phyloP scores from a whole-genome alignment of 1,140 invertebrate genomes.

The Diachasma alloeum region DNA sequence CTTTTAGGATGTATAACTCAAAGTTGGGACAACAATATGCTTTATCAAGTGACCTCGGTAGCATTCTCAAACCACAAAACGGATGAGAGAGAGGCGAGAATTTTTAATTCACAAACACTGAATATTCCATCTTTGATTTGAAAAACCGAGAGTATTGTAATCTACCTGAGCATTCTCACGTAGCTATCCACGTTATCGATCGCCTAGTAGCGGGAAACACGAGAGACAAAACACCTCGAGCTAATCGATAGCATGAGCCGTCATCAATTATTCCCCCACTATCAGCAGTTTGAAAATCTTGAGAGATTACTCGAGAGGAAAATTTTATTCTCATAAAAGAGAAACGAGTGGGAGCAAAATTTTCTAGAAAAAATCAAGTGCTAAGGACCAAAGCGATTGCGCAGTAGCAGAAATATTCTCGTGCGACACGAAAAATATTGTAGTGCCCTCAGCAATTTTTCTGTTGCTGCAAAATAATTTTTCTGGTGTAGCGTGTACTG shows the following conservation, averaged over 20 bases:
- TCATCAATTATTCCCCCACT: not conserved
- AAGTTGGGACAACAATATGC: conserved; percentile 42
- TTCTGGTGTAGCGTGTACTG: no score
- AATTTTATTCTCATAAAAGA: not conserved
- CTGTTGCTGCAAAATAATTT: no score
- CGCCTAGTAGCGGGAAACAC: not conserved
- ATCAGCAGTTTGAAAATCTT: not conserved
- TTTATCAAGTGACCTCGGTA: conserved; percentile 43
- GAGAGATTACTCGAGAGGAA: not conserved
- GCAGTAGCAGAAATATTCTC: no score
- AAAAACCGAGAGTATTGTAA: not conserved
- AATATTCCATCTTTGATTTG: not conserved
- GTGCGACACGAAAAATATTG: no score
- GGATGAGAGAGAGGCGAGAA: not conserved
- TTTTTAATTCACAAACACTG: not conserved
- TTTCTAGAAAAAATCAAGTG: no score
- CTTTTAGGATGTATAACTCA: conserved; percentile 23
- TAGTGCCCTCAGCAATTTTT: no score
- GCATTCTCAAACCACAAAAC: conserved; percentile 37
- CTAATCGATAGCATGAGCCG: not conserved
- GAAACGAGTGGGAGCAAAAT: no score
- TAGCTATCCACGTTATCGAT: not conserved
- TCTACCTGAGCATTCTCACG: conserved; percentile 1
- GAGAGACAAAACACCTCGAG: not conserved
- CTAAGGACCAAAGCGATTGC: no score